These are phyloP conservation scores for Seriola aureovittata DNA, from an alignment of 2,113 vertebrate genomes.

Conservation along the genomic window DNA sequence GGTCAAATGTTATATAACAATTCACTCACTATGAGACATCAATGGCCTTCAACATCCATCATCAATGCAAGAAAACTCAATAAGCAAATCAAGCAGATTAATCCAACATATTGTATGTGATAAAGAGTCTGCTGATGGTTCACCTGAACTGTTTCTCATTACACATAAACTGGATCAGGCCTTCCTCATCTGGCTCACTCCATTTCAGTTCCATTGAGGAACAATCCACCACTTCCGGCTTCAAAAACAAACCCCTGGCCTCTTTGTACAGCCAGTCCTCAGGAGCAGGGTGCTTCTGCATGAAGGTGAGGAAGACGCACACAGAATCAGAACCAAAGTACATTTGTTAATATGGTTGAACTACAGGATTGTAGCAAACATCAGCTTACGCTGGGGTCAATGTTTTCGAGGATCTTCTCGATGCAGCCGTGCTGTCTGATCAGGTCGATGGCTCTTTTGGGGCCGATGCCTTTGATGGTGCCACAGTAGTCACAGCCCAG, in stretches of 20 bases:
- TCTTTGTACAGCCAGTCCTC: constrained; percentile 95
- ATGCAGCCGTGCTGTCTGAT: constrained; percentile 94
- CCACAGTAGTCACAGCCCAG: constrained; percentile 98
- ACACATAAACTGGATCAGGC: constrained; percentile 91
- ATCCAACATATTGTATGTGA: too few relatives aligned
- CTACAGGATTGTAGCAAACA: neutral
- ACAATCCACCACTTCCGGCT: constrained; percentile 91
- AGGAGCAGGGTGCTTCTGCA: constrained; percentile 90
- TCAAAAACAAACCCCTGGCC: constrained; percentile 91
- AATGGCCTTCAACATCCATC: too few relatives aligned
- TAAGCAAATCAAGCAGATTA: too few relatives aligned
- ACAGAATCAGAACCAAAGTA: neutral
- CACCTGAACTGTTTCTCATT: constrained; percentile 94
- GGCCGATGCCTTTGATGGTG: constrained; percentile 96
- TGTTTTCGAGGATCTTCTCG: constrained; percentile 92
- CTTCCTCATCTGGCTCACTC: constrained; percentile 91
- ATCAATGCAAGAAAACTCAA: too few relatives aligned
- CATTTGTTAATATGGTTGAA: neutral
- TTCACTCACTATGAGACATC: too few relatives aligned
- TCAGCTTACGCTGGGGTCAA: constrained; percentile 85
- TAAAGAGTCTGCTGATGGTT: neutral
- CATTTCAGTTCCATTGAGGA: constrained; percentile 90
- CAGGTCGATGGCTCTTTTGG: constrained; percentile 95
- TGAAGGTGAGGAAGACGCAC: neutral
- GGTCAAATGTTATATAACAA: too few relatives aligned